Percentiles rank a stretch among this genome's conserved stretches.
These are phyloP conservation scores for Piezodorus guildinii DNA, from an alignment of 1,140 invertebrate genomes.

Conservation along the genomic window DNA sequence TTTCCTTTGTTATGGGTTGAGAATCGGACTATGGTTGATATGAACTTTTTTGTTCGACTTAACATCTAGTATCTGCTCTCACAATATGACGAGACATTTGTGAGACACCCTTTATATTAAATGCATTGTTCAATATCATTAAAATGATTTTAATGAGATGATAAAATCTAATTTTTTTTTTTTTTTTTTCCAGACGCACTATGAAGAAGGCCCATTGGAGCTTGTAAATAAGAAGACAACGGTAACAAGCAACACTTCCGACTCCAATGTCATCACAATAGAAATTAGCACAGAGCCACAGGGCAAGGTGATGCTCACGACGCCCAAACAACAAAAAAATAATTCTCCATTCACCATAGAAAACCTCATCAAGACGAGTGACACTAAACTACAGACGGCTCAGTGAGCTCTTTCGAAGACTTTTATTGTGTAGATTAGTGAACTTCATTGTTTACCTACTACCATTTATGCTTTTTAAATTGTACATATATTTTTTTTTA, in stretches of 20 bases:
- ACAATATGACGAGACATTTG: too few relatives aligned
- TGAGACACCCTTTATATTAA: too few relatives aligned
- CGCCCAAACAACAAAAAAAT: conserved; percentile 2
- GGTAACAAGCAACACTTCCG: neutral
- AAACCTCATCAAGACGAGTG: conserved; percentile 20
- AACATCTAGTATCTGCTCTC: too few relatives aligned
- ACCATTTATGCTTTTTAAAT: neutral
- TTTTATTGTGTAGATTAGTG: conserved; percentile 3
- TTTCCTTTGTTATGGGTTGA: too few relatives aligned
- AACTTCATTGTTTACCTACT: too few relatives aligned
- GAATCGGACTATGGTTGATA: too few relatives aligned
- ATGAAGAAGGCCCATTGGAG: conserved; percentile 3
- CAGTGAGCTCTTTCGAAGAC: conserved; percentile 2
- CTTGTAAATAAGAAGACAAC: conserved; percentile 4
- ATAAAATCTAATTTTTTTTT: too few relatives aligned
- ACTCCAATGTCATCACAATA: conserved; percentile 23
- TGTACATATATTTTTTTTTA: conserved; percentile 13
- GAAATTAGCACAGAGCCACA: conserved; percentile 21
- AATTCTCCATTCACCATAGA: conserved; percentile 23
- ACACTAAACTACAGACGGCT: conserved; percentile 11
- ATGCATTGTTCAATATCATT: too few relatives aligned
- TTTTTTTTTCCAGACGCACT: conserved; percentile 10
- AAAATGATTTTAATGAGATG: too few relatives aligned
- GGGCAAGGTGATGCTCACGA: conserved; percentile 17
- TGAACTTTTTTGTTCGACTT: too few relatives aligned